A percentile compares a stretch with the other conserved stretches of the same genome.
These are phyloP conservation scores for Prietella phreatophila DNA, from an alignment of 2,113 vertebrate genomes.

Conservation along the genomic window DNA sequence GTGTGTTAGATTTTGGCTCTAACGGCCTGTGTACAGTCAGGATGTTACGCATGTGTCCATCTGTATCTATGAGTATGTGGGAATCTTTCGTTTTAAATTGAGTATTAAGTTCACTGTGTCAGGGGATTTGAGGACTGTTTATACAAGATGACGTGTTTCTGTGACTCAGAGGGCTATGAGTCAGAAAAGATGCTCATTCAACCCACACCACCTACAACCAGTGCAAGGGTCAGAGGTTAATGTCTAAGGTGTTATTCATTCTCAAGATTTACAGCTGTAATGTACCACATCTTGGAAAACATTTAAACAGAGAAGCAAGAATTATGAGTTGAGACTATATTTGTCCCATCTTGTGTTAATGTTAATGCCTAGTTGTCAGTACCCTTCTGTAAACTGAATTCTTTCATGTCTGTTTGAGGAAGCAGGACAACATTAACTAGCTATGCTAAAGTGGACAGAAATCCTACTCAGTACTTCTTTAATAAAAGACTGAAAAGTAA, in stretches of 20 bases:
- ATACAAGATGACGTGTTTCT: neutral
- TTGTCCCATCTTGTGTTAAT: neutral
- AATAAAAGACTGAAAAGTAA: neutral
- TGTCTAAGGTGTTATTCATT: neutral
- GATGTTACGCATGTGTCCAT: neutral
- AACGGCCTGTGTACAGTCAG: neutral
- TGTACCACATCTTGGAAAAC: neutral
- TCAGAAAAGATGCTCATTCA: slow-evolving; percentile 33
- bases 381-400: neutral
- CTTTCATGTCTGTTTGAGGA: neutral
- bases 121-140: neutral
- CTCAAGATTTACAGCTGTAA: neutral
- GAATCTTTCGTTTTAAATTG: neutral
- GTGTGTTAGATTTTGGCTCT: neutral
- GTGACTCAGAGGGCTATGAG: slow-evolving; percentile 16
- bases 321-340: neutral
- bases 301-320: neutral
- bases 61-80: neutral
- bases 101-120: slow-evolving; percentile 19
- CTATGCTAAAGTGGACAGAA: neutral
- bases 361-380: neutral
- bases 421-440: neutral
- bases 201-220: neutral
- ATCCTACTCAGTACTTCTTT: neutral
- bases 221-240: slow-evolving; percentile 25